A percentile compares a stretch with the other conserved stretches of the same genome.
Conservation (phyloP, 2,888 invertebrate genomes). For the Lepidocyrtoides sp. region DNA sequence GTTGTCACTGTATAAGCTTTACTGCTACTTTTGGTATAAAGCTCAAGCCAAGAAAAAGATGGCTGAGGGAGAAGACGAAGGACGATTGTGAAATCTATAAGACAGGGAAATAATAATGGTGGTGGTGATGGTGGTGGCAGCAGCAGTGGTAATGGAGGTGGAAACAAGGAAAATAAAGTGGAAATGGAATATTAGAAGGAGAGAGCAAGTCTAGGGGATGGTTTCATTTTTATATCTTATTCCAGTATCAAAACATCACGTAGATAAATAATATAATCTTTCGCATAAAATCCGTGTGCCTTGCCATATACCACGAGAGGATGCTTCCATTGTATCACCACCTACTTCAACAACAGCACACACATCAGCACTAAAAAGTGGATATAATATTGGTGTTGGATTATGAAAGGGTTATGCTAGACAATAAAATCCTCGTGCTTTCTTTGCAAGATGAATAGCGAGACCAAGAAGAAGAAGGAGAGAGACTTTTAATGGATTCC, state of each 20-base stretch:
- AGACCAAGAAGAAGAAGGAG: background rate
- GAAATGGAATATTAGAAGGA: slow-evolving; percentile 9
- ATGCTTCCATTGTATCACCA: slow-evolving; percentile 3
- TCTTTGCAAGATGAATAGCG: background rate
- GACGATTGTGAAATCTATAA: background rate
- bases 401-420: slow-evolving; percentile 27
- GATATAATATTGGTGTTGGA: slow-evolving; percentile 30
- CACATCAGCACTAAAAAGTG: background rate
- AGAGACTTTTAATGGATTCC: slow-evolving; percentile 56
- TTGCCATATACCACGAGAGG: background rate
- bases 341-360: background rate
- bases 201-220: background rate
- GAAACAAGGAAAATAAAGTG: background rate
- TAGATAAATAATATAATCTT: slow-evolving; percentile 46
- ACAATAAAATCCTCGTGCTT: slow-evolving; percentile 2
- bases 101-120: background rate
- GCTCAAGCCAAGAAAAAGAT: background rate
- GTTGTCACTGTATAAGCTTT: background rate
- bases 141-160: background rate
- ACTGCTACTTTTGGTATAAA: background rate
- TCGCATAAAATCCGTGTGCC: slow-evolving; percentile 10
- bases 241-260: slow-evolving; percentile 2
- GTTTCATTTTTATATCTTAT: background rate
- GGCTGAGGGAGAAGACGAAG: background rate
- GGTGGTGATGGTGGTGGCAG: background rate